Conservation (phyloP, 2,113 vertebrate genomes). For the Nipponia nippon region DNA sequence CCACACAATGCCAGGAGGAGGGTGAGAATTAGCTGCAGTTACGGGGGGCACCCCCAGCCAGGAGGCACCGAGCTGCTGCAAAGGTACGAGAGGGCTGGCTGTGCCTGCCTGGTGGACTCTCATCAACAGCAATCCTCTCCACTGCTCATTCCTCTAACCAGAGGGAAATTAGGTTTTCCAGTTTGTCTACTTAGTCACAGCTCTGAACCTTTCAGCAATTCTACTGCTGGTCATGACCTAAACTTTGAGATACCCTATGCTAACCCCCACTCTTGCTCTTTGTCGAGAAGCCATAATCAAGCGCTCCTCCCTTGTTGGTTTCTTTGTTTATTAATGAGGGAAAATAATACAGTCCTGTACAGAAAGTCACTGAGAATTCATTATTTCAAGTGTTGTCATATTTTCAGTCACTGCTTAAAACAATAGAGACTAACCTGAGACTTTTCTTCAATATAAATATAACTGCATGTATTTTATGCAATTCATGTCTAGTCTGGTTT, state of each 20-base stretch:
- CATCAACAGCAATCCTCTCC: not conserved
- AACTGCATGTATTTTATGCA: not conserved
- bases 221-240: not conserved
- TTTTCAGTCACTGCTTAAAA: not conserved
- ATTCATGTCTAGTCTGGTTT: not conserved
- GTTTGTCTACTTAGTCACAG: not conserved
- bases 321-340: not conserved
- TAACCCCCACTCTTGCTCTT: not conserved
- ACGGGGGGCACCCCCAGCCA: no score
- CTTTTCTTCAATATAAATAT: not conserved
- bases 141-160: not conserved
- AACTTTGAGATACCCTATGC: not conserved
- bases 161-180: not conserved
- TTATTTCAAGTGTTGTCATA: not conserved
- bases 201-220: not conserved
- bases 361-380: not conserved
- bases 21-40: not conserved
- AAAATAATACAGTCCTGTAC: not conserved
- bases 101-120: not conserved
- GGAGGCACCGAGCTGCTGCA: fast-evolving
- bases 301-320: not conserved
- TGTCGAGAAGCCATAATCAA: not conserved
- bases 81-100: not conserved
- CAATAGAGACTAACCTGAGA: not conserved
- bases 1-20: not conserved